These are phyloP conservation scores for Machimus atricapillus DNA, from an alignment of 2,888 invertebrate genomes.

Conservation along the genomic window DNA sequence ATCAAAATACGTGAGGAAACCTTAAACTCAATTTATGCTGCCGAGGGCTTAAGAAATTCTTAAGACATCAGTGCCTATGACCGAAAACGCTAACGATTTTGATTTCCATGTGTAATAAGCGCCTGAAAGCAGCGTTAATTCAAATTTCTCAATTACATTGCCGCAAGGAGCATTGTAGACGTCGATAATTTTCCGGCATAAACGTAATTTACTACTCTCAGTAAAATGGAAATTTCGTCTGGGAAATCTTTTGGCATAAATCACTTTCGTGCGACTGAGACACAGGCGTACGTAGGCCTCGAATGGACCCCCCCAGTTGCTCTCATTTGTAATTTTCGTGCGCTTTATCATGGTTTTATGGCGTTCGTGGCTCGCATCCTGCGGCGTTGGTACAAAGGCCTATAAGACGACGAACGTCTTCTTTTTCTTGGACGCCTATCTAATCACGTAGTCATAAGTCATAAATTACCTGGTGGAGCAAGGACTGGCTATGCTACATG, in stretches of 20 bases:
- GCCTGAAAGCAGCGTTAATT: background rate
- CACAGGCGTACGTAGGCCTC: background rate
- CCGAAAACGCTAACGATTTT: background rate
- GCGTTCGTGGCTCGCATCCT: background rate
- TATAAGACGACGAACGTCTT: background rate
- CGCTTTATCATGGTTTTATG: background rate
- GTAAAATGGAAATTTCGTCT: background rate
- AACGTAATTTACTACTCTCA: background rate
- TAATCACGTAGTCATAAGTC: conserved; percentile 1
- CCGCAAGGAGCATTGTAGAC: background rate
- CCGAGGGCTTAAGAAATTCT: background rate
- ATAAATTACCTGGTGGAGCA: background rate
- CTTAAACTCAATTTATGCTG: too few species aligned
- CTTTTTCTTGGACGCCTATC: background rate
- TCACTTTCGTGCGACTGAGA: background rate
- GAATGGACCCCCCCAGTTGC: background rate
- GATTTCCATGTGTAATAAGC: background rate
- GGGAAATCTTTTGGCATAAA: background rate
- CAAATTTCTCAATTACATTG: background rate
- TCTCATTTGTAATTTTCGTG: conserved; percentile 7
- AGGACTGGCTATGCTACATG: background rate
- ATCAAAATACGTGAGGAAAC: too few species aligned
- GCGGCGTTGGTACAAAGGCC: background rate
- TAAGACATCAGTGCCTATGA: too few species aligned
- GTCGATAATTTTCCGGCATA: conserved; percentile 1